Evolutionary conservation across 2,113 vertebrate species (phyloP).

Genomic region (Morone saxatilis): DNA sequence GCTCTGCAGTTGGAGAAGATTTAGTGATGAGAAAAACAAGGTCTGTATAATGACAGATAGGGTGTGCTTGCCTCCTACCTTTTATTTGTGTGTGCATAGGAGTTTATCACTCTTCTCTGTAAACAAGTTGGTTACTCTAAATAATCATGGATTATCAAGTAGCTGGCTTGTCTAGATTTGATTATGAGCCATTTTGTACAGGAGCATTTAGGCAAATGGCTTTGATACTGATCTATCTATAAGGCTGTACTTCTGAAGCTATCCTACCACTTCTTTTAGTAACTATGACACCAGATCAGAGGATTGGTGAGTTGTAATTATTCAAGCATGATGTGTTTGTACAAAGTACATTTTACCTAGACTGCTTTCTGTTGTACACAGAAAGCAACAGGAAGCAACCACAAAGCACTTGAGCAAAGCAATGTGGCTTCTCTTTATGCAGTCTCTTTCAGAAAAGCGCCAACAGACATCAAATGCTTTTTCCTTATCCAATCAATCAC

Average conservation of each 20-base stretch:
- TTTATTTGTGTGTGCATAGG: not conserved
- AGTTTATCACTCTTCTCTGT: slow-evolving; percentile 8
- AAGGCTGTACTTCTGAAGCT: not conserved
- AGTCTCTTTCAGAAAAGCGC: not conserved
- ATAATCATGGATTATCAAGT: not conserved
- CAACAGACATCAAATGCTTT: not conserved
- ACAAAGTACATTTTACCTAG: slow-evolving; percentile 11
- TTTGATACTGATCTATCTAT: not conserved
- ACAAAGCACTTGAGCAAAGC: not conserved
- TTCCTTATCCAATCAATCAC: not conserved
- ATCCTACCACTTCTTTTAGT: not conserved
- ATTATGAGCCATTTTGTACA: not conserved
- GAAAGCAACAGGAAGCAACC: slow-evolving; percentile 10
- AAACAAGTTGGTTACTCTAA: slow-evolving; percentile 20
- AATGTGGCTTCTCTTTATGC: not conserved
- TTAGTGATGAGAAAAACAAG: slow-evolving; percentile 31
- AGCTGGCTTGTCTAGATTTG: not conserved
- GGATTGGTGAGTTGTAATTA: slow-evolving; percentile 12
- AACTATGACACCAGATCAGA: not conserved
- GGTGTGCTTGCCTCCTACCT: not conserved
- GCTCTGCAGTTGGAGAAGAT: slow-evolving; percentile 30
- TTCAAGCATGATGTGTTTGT: not conserved
- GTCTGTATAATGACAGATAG: slow-evolving; percentile 42
- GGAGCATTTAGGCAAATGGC: not conserved
- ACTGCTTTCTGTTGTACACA: not conserved